Evolutionary conservation across 2,113 vertebrate species (phyloP), one percentile per base, ranked within the genome.

Genomic region (Clupea harengus): DNA sequence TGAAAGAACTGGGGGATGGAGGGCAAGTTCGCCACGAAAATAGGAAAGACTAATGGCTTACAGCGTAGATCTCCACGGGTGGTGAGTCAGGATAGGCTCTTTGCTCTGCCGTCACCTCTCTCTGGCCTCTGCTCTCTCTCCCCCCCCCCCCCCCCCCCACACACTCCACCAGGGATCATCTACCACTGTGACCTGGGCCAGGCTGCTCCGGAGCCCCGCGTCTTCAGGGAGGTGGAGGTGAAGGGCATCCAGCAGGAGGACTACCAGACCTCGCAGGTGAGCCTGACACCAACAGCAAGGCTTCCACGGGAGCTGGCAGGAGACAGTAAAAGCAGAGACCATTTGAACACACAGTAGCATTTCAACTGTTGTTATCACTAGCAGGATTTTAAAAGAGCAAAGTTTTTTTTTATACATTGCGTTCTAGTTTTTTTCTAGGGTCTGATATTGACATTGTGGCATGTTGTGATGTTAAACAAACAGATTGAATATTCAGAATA

Each of bases 171-270:
- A 95, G 95, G 94, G 4, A 94, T 95, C 86, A 95, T 95, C 86
- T 95, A 94, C 86, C 90, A 95, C 91, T 95, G 93, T 84, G 95
- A 95, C 85, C 87, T 95, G 91, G 93, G 90, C 3, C 1, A 84
- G n/a, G 11, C 90, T 0, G 81, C 87, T 6, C 89, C 92, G 3
- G 91, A 95, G 85, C 95, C 95, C 64, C 90, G 13, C 1, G 90
- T 95, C 25, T 95, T 95, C 91, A 90, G 94, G 81, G 87, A 94
- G 88, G 95, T 95, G 90, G 90, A 93, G 86, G 94, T 95, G 10
- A 95, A 94, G 81, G 95, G 94, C 15, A 90, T 95, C 84, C 86
- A 92, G 25, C 86, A 92, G 25, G 91, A 91, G 0, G 94, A 95
- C 25, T 95, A 92, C 57, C 88, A 94, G 90, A 95, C 93, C 10